Base-by-base conservation (phyloP, 2,888 invertebrate genomes). In the Rosalia funebris region DNA sequence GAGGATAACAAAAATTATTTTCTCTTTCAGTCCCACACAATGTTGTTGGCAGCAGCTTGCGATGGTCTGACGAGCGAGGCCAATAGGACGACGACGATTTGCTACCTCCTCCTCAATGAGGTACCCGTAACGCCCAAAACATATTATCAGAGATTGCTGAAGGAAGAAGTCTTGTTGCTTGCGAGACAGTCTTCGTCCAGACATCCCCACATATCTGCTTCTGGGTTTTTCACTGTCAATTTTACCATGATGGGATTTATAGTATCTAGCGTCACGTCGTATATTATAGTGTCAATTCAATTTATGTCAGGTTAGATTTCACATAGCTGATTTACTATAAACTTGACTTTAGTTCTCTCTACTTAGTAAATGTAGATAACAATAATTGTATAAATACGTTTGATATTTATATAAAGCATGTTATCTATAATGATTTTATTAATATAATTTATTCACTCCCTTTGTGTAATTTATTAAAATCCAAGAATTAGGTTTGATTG, bases 231-330 rank as follows among this genome's bases (percentile, higher is more conserved):
- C 36, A 58, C 61, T 2, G 62, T 75, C 1, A 67, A 74, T 56
- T 58, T 65, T 37, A 57, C 59, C 12, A 68, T 71, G 59, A 20
- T 73, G 15, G 73, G 72, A 20, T 68, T 69, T 9, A 66, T 75
- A 14, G 55, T 73, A 4, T 71, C 70, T 14, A 71, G 71, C 17
- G 62, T 73, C 9, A 71, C 71, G 19, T 73, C 73, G 0, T 73
- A 75, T 56, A 60, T 74, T 37, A 71, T 75, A 47, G 72, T 75
- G n/a, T 45, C 71, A 4, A 63, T 72, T 14, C 71, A 73, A 53
- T 71, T 75, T 36, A 58, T 48, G 12, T 19, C 47, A 15, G 32
- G 16, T 17, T 47, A n/a, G n/a, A n/a, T n/a, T n/a, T n/a, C n/a
- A n/a, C n/a, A n/a, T n/a, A n/a, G n/a, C n/a, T n/a, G n/a, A n/a